A percentile compares a stretch with the other conserved stretches of the same genome.
Conservation (phyloP, 1,140 invertebrate genomes). For the Gonatopus flavifemur region DNA sequence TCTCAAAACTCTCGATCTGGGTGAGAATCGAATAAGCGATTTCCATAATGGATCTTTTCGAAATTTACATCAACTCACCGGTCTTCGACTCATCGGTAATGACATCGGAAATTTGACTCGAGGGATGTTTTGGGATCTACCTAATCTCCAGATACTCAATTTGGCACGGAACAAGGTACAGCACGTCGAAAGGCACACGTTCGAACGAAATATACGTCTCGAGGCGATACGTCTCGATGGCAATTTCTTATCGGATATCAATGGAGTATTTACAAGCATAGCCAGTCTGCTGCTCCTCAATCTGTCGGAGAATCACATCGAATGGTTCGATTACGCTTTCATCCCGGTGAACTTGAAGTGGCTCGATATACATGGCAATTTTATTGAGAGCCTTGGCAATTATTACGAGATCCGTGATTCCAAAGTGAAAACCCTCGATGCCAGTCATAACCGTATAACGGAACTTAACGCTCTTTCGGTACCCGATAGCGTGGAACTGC, state of each 20-base stretch:
- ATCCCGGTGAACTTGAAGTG: conserved; percentile 85
- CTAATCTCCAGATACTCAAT: conserved; percentile 81
- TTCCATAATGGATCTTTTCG: conserved; percentile 81
- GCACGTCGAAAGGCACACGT: conserved; percentile 78
- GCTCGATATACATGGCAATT: conserved; percentile 87
- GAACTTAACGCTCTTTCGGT: conserved; percentile 78
- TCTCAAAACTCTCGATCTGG: conserved; percentile 82
- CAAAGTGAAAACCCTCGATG: conserved; percentile 78
- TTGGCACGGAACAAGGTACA: conserved; percentile 86
- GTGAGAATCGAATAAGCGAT: conserved; percentile 80
- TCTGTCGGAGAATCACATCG: conserved; percentile 86
- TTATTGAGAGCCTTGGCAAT: conserved; percentile 81
- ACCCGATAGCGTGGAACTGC: conserved; percentile 84
- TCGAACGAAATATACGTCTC: conserved; percentile 75
- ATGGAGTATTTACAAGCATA: conserved; percentile 80
- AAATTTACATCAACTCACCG: conserved; percentile 81
- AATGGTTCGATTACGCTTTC: conserved; percentile 89
- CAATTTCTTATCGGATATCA: conserved; percentile 83
- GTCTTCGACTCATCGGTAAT: conserved; percentile 82
- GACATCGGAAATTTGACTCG: conserved; percentile 81
- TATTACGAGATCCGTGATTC: conserved; percentile 76
- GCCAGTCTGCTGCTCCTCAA: conserved; percentile 82
- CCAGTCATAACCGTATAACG: conserved; percentile 82
- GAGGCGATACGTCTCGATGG: conserved; percentile 84
- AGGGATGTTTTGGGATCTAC: conserved; percentile 83